These are phyloP conservation scores for Axinella damicornis DNA, from an alignment of 37 sponge, comb jelly and placozoan species.

Conservation along the genomic window DNA sequence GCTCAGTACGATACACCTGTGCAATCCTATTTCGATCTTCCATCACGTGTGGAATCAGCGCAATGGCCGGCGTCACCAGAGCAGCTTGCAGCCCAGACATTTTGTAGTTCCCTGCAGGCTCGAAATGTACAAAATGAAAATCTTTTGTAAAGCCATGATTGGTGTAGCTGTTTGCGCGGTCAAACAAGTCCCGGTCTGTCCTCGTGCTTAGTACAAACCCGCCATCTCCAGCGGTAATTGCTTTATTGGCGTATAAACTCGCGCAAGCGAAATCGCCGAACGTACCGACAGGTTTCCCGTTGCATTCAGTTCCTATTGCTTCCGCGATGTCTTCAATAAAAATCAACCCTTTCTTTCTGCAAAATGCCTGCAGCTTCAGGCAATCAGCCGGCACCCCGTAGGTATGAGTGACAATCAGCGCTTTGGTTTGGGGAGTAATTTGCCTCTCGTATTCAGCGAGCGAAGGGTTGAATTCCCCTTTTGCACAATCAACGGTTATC, in stretches of 20 bases:
- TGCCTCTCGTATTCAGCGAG: slow-evolving; percentile 29
- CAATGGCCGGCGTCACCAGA: slow-evolving; percentile 45
- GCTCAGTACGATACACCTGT: slow-evolving; percentile 22
- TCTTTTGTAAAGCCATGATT: slow-evolving; percentile 64
- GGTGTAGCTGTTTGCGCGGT: slow-evolving; percentile 29
- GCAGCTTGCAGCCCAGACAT: slow-evolving; percentile 71
- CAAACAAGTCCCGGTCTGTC: background rate
- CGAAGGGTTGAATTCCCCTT: slow-evolving; percentile 54
- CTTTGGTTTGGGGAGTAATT: slow-evolving; percentile 22
- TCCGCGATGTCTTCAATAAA: slow-evolving; percentile 75
- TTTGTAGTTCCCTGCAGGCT: slow-evolving; percentile 69
- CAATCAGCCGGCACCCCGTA: slow-evolving; percentile 70
- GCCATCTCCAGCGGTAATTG: slow-evolving; percentile 69
- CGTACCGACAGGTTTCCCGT: slow-evolving; percentile 31
- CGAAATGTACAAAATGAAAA: slow-evolving; percentile 65
- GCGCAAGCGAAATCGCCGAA: slow-evolving; percentile 68
- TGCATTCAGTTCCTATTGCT: slow-evolving; percentile 58
- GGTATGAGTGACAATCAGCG: slow-evolving; percentile 65
- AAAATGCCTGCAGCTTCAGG: background rate
- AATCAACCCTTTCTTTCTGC: slow-evolving; percentile 7
- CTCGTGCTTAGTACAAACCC: slow-evolving; percentile 54
- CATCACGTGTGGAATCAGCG: slow-evolving; percentile 34
- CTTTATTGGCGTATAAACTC: slow-evolving; percentile 70
- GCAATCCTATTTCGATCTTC: slow-evolving; percentile 38
- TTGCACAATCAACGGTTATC: slow-evolving; percentile 66